Conservation (phyloP, 2,113 vertebrate genomes). For the Sus scrofa region T2T-Sscrofa CM000820.6:79918501-79919000, state of each 20-base stretch:
- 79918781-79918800: constrained; percentile 73
- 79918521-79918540: constrained; percentile 25
- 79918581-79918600: constrained; percentile 10
- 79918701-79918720: constrained; percentile 74
- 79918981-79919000: constrained; percentile 53
- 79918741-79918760: constrained; percentile 76
- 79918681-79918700: constrained; percentile 69
- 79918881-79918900: constrained; percentile 80
- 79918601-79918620: constrained; percentile 65
- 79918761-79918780: constrained; percentile 81
- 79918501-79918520: constrained; percentile 54
- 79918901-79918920: constrained; percentile 76
- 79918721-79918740: constrained; percentile 75
- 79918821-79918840: constrained; percentile 81
- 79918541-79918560: constrained; percentile 62
- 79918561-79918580: constrained; percentile 61
- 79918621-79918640: constrained; percentile 48
- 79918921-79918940: constrained; percentile 84
- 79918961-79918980: constrained; percentile 71
- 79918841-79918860: constrained; percentile 82
- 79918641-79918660: constrained; percentile 54
- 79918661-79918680: constrained; percentile 52
- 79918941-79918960: constrained; percentile 81
- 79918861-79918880: constrained; percentile 81
- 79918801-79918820: constrained; percentile 79